Conservation (phyloP, 2,113 vertebrate species). For the Uria lomvia region DNA sequence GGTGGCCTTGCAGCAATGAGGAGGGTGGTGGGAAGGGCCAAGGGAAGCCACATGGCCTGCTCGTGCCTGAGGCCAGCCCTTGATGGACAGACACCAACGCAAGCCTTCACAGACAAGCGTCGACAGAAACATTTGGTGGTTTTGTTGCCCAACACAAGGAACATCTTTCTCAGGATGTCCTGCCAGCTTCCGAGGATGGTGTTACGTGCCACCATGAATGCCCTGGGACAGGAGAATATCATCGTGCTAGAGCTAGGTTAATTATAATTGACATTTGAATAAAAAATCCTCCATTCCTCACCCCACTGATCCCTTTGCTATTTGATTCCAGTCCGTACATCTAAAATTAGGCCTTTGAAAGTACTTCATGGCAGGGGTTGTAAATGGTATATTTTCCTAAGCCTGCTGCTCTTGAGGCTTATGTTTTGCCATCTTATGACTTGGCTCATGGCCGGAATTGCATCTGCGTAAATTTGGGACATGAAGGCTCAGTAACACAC, state of each 20-base stretch:
- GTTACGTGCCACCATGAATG: not conserved
- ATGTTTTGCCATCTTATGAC: slow-evolving; percentile 32
- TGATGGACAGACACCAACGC: not conserved
- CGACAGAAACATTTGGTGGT: not conserved
- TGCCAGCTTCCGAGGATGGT: not conserved
- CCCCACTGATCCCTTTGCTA: not conserved
- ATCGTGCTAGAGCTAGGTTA: not conserved
- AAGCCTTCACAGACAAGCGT: not conserved
- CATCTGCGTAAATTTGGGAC: not conserved
- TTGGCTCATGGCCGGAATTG: not conserved
- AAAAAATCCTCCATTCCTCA: not conserved
- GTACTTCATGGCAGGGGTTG: not conserved
- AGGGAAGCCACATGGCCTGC: not conserved
- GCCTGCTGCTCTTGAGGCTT: slow-evolving; percentile 6
- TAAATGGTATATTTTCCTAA: slow-evolving; percentile 18
- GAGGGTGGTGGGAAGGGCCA: not conserved
- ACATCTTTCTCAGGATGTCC: not conserved
- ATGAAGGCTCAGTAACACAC: not conserved
- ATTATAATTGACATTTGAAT: slow-evolving; percentile 27
- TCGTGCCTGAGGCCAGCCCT: not conserved
- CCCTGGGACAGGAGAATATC: not conserved
- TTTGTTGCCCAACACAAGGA: not conserved
- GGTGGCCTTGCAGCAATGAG: not conserved
- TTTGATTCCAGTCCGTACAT: not conserved
- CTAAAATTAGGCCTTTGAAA: slow-evolving; percentile 39